Evolutionary conservation across 2,797 vertebrate species (phyloP).

Genomic region (Nannoperca obscura): DNA sequence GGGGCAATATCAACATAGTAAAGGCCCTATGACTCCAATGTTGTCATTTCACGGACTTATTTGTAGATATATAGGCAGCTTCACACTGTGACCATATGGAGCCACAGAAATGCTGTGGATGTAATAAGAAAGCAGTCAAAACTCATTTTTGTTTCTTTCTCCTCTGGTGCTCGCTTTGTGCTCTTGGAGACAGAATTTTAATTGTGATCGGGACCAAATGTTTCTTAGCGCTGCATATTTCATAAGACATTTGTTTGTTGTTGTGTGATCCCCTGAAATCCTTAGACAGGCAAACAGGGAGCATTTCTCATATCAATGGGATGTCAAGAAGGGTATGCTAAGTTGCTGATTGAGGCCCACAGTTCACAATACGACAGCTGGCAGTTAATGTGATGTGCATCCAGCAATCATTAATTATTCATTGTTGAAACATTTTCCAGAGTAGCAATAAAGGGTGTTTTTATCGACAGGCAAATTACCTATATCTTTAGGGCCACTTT

Average conservation of each 20-base stretch:
- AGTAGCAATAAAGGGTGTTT: slow-evolving; percentile 55
- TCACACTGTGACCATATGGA: slow-evolving; percentile 13
- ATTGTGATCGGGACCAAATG: slow-evolving; percentile 52
- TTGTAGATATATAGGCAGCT: neutral
- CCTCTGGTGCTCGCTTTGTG: slow-evolving; percentile 10
- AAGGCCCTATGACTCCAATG: neutral
- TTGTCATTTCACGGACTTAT: neutral
- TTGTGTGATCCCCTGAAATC: slow-evolving; percentile 55
- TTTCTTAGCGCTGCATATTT: slow-evolving; percentile 57
- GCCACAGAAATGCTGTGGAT: slow-evolving; percentile 4
- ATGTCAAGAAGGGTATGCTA: slow-evolving; percentile 35
- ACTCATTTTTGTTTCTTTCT: slow-evolving; percentile 1
- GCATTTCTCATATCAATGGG: slow-evolving; percentile 30
- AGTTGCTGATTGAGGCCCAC: slow-evolving; percentile 58
- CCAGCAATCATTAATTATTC: slow-evolving; percentile 71
- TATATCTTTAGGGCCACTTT: slow-evolving; percentile 43
- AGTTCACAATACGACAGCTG: slow-evolving; percentile 58
- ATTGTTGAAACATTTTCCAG: slow-evolving; percentile 56
- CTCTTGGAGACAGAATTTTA: slow-evolving; percentile 43
- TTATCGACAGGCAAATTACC: slow-evolving; percentile 56
- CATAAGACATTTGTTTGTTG: slow-evolving; percentile 65
- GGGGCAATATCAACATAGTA: neutral
- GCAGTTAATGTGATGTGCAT: slow-evolving; percentile 59
- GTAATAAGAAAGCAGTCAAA: slow-evolving; percentile 29
- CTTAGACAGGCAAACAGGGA: slow-evolving; percentile 53